Base-by-base conservation (phyloP, 2,797 vertebrate genomes). In the Gobio occitaniae region DNA sequence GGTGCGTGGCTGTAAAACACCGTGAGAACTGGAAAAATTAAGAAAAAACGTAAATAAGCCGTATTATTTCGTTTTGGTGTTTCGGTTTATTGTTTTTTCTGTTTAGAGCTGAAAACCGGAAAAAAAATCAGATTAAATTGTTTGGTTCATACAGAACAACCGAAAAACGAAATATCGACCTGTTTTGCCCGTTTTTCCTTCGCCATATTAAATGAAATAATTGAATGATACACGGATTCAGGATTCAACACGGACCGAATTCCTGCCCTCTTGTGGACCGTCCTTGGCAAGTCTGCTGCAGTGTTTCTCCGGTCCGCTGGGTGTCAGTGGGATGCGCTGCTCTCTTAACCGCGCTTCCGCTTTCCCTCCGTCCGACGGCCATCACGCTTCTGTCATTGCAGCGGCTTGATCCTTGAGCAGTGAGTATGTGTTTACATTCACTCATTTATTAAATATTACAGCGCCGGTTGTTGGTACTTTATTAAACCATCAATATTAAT, bases 321-420 rank as follows among this genome's bases (percentile, higher is more conserved):
- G 19, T 48, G 86, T 77, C 88, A 84, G 72, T 76, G 11, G 2
- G 3, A 66, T 3, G 61, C n/a, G 38, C 16, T 3, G 63, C n/a
- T 29, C 0, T 8, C 41, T 15, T 44, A 74, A 69, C 61, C 1
- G 25, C 69, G 56, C 48, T 90, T 92, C 91, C 88, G 88, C 36
- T 86, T 80, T 79, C 78, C 25, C 61, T 10, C 8, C 41, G 7
- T 78, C 70, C 36, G 72, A 80, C 75, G 56, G 81, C 76, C 90
- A 84, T 89, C 86, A 74, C 65, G 77, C 52, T 88, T 76, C 65
- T 78, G 78, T 84, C 70, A 89, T 86, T 84, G 80, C 77, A 54
- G 78, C 77, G 54, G 76, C 72, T 89, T 77, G 66, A 75, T 82
- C 65, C 56, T 76, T 76, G 48, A 74, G 21, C 70, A 66, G 88